Percentiles rank a stretch among this genome's conserved stretches.
phyloP scores from a whole-genome alignment of 2,797 vertebrate species.

The Sternotherus odoratus region DNA sequence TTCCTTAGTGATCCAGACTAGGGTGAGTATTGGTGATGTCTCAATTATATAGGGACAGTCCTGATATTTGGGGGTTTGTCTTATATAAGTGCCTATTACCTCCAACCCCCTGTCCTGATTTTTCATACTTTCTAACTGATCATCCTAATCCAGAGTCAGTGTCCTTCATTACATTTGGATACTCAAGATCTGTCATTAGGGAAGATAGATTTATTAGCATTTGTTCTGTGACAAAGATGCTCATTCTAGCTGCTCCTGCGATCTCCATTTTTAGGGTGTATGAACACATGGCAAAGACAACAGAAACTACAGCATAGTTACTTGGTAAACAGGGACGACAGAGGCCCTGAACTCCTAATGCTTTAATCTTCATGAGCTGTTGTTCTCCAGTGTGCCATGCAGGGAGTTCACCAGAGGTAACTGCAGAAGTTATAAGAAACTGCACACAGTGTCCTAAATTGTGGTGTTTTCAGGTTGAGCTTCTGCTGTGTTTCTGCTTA shows the following conservation, averaged over 20 bases:
- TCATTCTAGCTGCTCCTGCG: neutral
- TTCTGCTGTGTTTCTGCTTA: neutral
- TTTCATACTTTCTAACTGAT: too few relatives aligned
- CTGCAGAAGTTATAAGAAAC: neutral
- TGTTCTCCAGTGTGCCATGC: neutral
- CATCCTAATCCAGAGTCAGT: neutral
- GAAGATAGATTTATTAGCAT: neutral
- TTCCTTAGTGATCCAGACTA: neutral
- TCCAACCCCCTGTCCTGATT: too few relatives aligned
- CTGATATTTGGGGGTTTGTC: too few relatives aligned
- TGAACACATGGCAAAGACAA: neutral
- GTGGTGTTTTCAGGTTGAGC: neutral
- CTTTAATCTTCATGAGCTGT: neutral
- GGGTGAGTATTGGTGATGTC: too few relatives aligned
- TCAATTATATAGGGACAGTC: too few relatives aligned
- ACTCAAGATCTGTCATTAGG: neutral
- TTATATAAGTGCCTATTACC: too few relatives aligned
- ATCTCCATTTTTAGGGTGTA: neutral
- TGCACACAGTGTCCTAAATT: fast-evolving
- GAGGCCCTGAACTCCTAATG: neutral
- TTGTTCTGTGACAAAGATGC: neutral
- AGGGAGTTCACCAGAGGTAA: neutral
- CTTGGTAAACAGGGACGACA: fast-evolving
- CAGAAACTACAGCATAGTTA: neutral
- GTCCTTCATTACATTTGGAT: constrained; percentile 29